Conservation (phyloP, 2,113 vertebrate genomes). For the Psilopogon haemacephalus region DNA sequence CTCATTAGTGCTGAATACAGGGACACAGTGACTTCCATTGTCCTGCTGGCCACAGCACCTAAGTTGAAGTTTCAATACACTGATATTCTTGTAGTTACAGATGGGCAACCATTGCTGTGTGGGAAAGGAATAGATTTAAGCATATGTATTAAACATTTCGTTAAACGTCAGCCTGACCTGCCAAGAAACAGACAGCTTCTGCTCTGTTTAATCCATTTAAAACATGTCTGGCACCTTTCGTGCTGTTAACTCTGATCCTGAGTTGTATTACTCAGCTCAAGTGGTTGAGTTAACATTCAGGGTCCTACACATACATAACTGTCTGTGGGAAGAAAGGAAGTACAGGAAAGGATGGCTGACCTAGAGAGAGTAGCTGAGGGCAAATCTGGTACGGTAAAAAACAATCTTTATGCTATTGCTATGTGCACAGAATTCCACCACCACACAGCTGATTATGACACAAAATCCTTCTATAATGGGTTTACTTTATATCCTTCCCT, state of each 20-base stretch:
- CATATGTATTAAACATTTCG: not conserved
- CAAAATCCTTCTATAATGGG: not conserved
- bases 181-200: constrained; percentile 9
- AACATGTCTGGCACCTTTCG: not conserved
- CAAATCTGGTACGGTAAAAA: not conserved
- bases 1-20: no score
- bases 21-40: no score
- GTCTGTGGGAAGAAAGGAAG: not conserved
- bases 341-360: not conserved
- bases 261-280: not conserved
- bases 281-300: not conserved
- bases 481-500: constrained; percentile 3
- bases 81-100: not conserved
- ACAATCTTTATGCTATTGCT: not conserved
- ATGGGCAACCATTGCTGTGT: not conserved
- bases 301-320: not conserved
- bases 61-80: not conserved
- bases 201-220: constrained; percentile 1
- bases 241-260: not conserved
- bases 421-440: not conserved
- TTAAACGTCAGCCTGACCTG: not conserved
- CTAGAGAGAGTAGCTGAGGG: not conserved
- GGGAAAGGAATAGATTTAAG: not conserved
- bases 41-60: not conserved
- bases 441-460: not conserved